Evolutionary conservation across 2,113 vertebrate genomes (phyloP).

Genomic region (Danionella cerebrum): DNA sequence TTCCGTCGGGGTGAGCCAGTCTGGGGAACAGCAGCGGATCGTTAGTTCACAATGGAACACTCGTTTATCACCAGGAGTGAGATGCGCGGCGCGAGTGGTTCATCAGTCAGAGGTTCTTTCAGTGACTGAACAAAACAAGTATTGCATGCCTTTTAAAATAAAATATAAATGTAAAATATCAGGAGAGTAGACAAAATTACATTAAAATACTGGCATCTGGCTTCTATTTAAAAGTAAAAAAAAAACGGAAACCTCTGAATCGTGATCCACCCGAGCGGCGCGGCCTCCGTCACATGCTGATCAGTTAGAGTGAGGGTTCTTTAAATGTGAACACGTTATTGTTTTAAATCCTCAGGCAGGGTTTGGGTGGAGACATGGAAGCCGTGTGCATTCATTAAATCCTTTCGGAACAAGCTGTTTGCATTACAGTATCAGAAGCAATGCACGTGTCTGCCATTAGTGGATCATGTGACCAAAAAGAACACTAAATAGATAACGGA

Average conservation of each 20-base stretch:
- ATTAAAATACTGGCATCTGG: too few relatives aligned
- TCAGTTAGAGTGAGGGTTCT: background rate
- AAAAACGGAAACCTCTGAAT: background rate
- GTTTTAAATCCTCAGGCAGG: constrained; percentile 32
- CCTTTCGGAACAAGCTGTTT: constrained; percentile 7
- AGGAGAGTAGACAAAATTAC: too few relatives aligned
- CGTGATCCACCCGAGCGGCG: background rate
- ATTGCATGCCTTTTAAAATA: too few relatives aligned
- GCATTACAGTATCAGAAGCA: constrained; percentile 2
- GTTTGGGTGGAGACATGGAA: constrained; percentile 24
- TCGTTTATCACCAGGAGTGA: too few relatives aligned
- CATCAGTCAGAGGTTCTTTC: background rate
- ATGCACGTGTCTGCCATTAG: background rate
- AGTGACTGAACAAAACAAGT: too few relatives aligned
- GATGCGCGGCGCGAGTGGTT: constrained; percentile 3
- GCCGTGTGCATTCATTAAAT: constrained; percentile 14
- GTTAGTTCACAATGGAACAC: background rate
- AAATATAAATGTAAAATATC: too few relatives aligned
- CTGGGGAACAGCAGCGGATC: constrained; percentile 60
- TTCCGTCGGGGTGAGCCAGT: constrained; percentile 86
- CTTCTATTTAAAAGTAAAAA: too few relatives aligned
- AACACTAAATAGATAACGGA: background rate
- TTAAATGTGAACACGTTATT: too few relatives aligned
- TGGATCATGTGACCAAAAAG: background rate
- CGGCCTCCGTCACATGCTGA: constrained; percentile 14